Base-by-base conservation (phyloP, 2,113 vertebrate genomes). In the Nyctereutes procyonoides region DNA sequence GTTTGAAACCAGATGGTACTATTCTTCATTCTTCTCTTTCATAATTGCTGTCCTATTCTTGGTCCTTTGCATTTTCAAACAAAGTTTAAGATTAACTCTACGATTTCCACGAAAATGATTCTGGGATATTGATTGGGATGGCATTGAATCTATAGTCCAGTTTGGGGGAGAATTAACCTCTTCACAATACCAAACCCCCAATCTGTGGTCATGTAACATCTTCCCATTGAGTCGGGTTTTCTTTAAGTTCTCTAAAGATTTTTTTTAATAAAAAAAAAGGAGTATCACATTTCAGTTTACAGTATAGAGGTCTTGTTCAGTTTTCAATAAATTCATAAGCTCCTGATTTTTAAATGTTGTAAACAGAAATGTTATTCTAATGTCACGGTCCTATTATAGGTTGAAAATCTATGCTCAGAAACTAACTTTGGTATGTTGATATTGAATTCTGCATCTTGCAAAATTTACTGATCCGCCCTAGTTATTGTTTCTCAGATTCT, bases 121-220 rank as follows among this genome's bases (percentile, higher is more conserved):
- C 62, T 58, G 43, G 53, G 48, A 10, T 62, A 83, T 92, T 73
- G 48, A 65, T 0, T 19, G 73, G 20, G 48, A 19, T 38, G 48
- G 63, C 24, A 3, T 9, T 17, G 4, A 8, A 7, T 84, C 76
- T 58, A n/a, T 8, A 26, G 55, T 63, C 51, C 67, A 26, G 3
- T 12, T 14, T 88, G 80, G 74, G 74, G 73, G 20, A 53, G 32
- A 38, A 28, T 0, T 65, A 55, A 32, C n/a, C 35, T 35, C 35
- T 30, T 24, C 10, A 55, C 8, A 0, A 8, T 4, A 1, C 1
- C 0, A 8, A 22, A 20, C 9, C 32, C 48, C 15, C 20, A 3
- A 4, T 60, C 51, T 38, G 0, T 30, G n/a, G 19, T 24, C 14
- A 7, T 8, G 43, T 15, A 6, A 3, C 9, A 14, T 24, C n/a